These are phyloP conservation scores for Podilymbus podiceps DNA, from an alignment of 2,113 vertebrate genomes.

Conservation along the genomic window DNA sequence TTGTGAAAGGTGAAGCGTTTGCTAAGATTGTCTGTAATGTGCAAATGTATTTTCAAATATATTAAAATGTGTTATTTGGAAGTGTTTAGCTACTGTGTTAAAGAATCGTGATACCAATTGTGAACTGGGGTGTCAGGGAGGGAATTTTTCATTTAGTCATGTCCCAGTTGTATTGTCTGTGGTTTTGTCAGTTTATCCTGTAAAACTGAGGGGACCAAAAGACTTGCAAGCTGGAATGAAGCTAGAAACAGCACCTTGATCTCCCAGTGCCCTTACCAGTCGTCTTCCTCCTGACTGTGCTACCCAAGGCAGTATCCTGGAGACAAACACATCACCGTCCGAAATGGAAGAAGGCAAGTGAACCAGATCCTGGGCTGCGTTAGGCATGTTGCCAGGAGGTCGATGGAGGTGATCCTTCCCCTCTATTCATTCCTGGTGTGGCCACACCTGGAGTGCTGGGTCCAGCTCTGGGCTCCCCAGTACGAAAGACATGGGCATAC, in stretches of 20 bases:
- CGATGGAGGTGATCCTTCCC: rapidly evolving
- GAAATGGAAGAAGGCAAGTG: not conserved
- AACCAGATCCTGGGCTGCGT: not conserved
- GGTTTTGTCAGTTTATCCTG: not conserved
- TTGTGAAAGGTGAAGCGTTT: not conserved
- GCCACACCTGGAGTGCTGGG: not conserved
- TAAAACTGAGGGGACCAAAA: not conserved
- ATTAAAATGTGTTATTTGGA: constrained; percentile 13
- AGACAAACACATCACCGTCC: not conserved
- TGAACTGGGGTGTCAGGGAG: not conserved
- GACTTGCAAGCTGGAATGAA: not conserved
- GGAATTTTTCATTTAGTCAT: not conserved
- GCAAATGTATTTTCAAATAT: constrained; percentile 32
- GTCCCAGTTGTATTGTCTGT: not conserved
- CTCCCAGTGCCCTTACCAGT: not conserved
- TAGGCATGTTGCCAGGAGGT: not conserved
- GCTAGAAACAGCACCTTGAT: not conserved
- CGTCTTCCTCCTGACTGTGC: not conserved
- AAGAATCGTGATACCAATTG: not conserved
- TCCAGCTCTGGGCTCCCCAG: not conserved
- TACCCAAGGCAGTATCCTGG: not conserved
- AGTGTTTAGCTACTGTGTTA: not conserved
- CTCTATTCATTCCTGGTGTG: not conserved
- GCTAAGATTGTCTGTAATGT: not conserved
- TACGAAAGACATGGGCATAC: not conserved